A percentile compares a stretch with the other conserved stretches of the same genome.
Conservation (phyloP, 2,113 vertebrate species). For the Notarius quadriscutis region DNA sequence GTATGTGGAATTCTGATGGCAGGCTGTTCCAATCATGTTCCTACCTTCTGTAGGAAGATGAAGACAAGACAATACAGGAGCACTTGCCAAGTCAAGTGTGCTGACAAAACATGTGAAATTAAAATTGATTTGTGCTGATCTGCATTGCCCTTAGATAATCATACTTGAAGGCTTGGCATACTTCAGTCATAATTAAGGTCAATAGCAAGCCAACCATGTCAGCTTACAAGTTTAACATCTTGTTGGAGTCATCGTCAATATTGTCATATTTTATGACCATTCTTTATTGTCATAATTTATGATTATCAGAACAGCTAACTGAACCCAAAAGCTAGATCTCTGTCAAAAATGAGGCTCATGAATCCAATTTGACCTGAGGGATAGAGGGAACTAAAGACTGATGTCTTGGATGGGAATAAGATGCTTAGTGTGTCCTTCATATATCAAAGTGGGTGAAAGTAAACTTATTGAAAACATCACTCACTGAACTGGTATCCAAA, state of each 20-base stretch:
- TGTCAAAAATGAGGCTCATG: conserved; percentile 38
- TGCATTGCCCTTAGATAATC: conserved; percentile 23
- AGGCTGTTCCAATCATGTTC: conserved; percentile 41
- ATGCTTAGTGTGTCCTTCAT: conserved; percentile 41
- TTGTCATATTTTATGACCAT: not conserved
- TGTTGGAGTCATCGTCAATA: not conserved
- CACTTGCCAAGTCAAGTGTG: conserved; percentile 16
- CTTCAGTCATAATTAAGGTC: conserved; percentile 36
- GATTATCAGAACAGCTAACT: conserved; percentile 27
- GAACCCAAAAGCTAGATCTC: conserved; percentile 20
- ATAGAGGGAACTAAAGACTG: conserved; percentile 17
- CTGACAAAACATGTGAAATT: conserved; percentile 45
- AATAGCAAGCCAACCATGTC: conserved; percentile 26
- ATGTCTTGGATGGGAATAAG: conserved; percentile 35
- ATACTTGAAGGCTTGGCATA: conserved; percentile 21
- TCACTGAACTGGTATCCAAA: conserved; percentile 33
- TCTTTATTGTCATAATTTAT: conserved; percentile 5
- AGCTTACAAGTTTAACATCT: conserved; percentile 28
- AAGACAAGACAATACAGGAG: conserved; percentile 36
- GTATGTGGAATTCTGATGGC: conserved; percentile 51
- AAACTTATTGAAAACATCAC: conserved; percentile 42
- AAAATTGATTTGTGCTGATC: conserved; percentile 42
- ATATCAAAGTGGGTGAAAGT: conserved; percentile 36
- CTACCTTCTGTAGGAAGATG: conserved; percentile 34
- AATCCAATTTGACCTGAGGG: conserved; percentile 20